Evolutionary conservation across 1,140 invertebrate genomes (phyloP), one percentile per base, ranked within the genome.

Genomic region (Lepidurus packardi): DNA sequence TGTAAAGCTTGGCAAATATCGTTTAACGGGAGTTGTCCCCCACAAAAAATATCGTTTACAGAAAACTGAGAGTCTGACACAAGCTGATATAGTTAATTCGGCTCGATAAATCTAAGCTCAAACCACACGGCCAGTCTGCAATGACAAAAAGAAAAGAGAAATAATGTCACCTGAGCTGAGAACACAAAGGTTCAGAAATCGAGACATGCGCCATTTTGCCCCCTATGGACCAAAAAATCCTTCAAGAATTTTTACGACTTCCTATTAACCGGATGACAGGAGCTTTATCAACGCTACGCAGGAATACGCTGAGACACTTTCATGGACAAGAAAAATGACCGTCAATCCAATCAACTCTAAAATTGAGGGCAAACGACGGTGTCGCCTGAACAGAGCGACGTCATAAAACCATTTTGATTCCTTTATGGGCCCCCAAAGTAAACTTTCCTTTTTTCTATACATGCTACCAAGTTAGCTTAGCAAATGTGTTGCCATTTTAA

Each of bases 341-440:
- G 53, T 65, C 53, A 65, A 65, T 65, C 53, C 53, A 65, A 65
- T 65, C 53, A 65, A 65, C 53, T 65, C 53, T 65, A 65, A 65
- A 65, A 65, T 16, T 65, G 53, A 65, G 53, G 53, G 34, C 53
- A 13, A 65, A 65, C 53, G 53, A 65, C 53, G 53, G 53, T n/a
- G 53, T 13, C 53, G 53, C 53, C 21, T n/a, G 16, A 65, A 65
- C 53, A 65, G 16, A 13, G 53, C 53, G 53, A 65, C 53, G 21
- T 65, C 53, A 16, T 65, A 65, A 65, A 65, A 65, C 53, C 53
- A 1, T 21, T 8, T 9, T 1, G 53, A 1, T 13, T 13, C 8
- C 53, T 65, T 16, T 8, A 7, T 9, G 16, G 53, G 53, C 45
- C 16, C 53, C 53, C 53, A 13, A 65, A 65, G 53, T 65, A 21